Evolutionary conservation across 2,113 vertebrate species (phyloP), one percentile per base, ranked within the genome.

Genomic region (Podilymbus podiceps): DNA sequence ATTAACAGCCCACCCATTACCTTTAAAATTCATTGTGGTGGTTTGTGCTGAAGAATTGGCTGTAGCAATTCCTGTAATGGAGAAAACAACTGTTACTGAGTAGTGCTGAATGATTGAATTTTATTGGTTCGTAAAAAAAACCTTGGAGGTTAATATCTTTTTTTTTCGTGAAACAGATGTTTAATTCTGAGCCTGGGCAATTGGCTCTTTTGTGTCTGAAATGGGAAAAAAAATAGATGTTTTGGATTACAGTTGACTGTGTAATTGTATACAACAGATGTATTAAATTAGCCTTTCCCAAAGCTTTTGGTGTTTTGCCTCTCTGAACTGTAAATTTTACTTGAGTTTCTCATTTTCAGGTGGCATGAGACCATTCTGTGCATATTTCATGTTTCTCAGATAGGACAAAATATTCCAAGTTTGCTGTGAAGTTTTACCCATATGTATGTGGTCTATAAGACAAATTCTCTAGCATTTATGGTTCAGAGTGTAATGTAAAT

Each of bases 191-290:
- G 75, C 52, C 77, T 89, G 77, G 88, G 56, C 88, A 88, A 87
- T 81, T 46, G 93, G 71, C 71, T 92, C 69, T 91, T 92, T 85
- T 89, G 73, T 85, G 62, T 95, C 50, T 75, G 82, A 77, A 73
- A 38, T 79, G 47, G 74, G 20, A 33, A 56, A 73, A 73, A 83
- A 76, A 78, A 46, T 44, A 63, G 75, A n/a, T 96, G 85, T 87
- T 95, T 83, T 89, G 84, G 71, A 47, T 87, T 95, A 33, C 74
- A 79, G 92, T 83, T 80, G 75, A 58, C 63, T 66, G n/a, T 74
- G 92, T 90, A 92, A 96, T 88, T 84, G 96, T 72, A 66, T 42
- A 60, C 83, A 96, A 83, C 97, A 97, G 91, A 89, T 89, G 91
- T 59, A 87, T 90, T 95, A 86, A 93, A 96, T 97, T 55, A 95